These are phyloP conservation scores for Panagrolaimus sp. DNA, from an alignment of 1,140 invertebrate species.

Conservation along the genomic window DNA sequence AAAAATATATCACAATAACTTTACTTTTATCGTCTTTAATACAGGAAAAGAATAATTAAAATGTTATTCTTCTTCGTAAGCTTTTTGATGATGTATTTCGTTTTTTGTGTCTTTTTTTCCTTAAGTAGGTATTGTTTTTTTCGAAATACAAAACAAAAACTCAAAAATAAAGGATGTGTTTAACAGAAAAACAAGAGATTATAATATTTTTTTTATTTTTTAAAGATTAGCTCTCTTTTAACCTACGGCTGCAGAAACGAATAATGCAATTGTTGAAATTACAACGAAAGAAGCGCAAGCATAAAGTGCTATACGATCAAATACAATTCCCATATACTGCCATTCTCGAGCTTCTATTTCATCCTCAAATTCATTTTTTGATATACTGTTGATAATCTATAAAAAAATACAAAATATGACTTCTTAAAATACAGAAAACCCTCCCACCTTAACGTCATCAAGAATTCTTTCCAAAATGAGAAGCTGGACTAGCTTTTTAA, in stretches of 20 bases:
- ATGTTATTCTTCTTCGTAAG: too few relatives aligned
- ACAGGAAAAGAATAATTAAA: too few relatives aligned
- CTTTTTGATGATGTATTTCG: too few relatives aligned
- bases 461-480: conserved; percentile 32
- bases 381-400: conserved; percentile 26
- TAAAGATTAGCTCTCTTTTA: conserved; percentile 9
- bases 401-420: conserved; percentile 6
- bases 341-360: conserved; percentile 25
- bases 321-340: conserved; percentile 28
- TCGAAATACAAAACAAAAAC: too few relatives aligned
- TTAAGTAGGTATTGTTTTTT: too few relatives aligned
- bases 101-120: too few relatives aligned
- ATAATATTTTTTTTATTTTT: not conserved
- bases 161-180: too few relatives aligned
- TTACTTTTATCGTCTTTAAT: too few relatives aligned
- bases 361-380: conserved; percentile 20
- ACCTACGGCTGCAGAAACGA: conserved; percentile 1
- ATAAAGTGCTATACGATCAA: conserved; percentile 22
- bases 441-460: conserved; percentile 21
- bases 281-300: not conserved
- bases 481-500: conserved; percentile 22
- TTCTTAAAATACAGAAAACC: not conserved
- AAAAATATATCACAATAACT: too few relatives aligned
- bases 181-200: too few relatives aligned
- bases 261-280: conserved; percentile 9